Evolutionary conservation across 2,888 invertebrate species (phyloP).

Genomic region (Drepana falcataria): DNA sequence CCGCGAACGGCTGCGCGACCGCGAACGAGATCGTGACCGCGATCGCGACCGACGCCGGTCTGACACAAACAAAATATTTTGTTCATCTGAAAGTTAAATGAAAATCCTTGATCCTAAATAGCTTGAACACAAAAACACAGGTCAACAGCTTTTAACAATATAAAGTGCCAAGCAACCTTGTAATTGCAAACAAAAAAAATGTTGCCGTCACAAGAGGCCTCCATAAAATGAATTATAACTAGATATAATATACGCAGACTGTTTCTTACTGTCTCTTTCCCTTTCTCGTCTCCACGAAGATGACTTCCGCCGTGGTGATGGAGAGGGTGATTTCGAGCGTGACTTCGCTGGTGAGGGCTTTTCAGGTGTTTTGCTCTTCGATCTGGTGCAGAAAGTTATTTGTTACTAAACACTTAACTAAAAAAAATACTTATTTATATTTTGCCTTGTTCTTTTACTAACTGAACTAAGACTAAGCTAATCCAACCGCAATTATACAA

Average conservation of each 20-base stretch:
- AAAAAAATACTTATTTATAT: too few relatives aligned
- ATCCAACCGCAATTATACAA: constrained; percentile 1
- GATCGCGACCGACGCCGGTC: constrained; percentile 58
- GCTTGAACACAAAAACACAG: too few relatives aligned
- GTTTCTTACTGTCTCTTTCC: constrained; percentile 46
- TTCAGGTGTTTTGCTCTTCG: constrained; percentile 67
- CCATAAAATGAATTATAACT: too few relatives aligned
- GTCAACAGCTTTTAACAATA: too few relatives aligned
- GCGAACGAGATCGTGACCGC: constrained; percentile 39
- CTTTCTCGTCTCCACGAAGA: constrained; percentile 56
- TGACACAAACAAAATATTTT: constrained; percentile 15
- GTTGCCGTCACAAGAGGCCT: too few relatives aligned
- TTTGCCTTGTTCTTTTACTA: too few relatives aligned
- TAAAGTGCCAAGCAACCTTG: too few relatives aligned
- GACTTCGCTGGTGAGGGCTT: constrained; percentile 71
- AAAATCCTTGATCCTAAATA: not conserved
- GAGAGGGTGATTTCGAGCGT: constrained; percentile 68
- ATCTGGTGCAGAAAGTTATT: constrained; percentile 29
- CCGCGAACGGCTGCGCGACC: constrained; percentile 67
- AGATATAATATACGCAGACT: not conserved
- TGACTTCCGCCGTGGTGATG: constrained; percentile 66
- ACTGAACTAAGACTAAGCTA: too few relatives aligned
- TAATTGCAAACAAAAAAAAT: too few relatives aligned
- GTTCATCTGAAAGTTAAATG: constrained; percentile 4
- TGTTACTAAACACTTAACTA: too few relatives aligned